These are phyloP conservation scores for Nysson spinosus DNA, from an alignment of 2,888 invertebrate species.

Conservation along the genomic window DNA sequence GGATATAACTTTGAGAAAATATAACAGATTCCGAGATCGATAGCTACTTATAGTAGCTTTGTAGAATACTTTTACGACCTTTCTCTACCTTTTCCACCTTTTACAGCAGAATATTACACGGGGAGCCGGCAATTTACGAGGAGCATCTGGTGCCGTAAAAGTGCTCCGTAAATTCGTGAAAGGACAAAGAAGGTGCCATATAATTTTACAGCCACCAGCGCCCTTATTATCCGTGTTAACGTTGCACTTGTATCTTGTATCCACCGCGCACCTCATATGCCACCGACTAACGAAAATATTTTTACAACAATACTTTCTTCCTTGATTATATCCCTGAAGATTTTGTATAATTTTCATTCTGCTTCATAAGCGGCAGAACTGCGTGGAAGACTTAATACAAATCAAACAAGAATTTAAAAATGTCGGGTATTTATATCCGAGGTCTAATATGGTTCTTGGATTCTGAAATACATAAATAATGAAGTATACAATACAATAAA, in stretches of 20 bases:
- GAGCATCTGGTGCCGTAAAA: conserved; percentile 38
- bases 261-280: neutral
- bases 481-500: too few species aligned
- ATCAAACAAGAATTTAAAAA: too few species aligned
- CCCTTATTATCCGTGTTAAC: conserved; percentile 40
- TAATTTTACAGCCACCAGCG: conserved; percentile 59
- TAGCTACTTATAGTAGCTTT: too few species aligned
- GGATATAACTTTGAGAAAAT: too few species aligned
- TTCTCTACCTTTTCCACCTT: conserved; percentile 27
- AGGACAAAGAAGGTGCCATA: conserved; percentile 65
- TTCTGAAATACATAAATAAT: too few species aligned
- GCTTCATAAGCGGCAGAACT: too few species aligned
- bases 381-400: too few species aligned
- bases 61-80: conserved; percentile 21
- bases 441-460: too few species aligned
- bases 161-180: conserved; percentile 54
- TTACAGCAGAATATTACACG: conserved; percentile 46
- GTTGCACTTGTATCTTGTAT: conserved; percentile 21
- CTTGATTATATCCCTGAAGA: neutral
- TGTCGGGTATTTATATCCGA: too few species aligned
- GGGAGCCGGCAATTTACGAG: conserved; percentile 51
- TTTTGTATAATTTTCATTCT: too few species aligned
- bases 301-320: too few species aligned
- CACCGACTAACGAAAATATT: neutral
- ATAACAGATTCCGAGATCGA: too few species aligned